Conservation (phyloP, 2,888 invertebrate genomes). For the Tetheella fluctuosa region DNA sequence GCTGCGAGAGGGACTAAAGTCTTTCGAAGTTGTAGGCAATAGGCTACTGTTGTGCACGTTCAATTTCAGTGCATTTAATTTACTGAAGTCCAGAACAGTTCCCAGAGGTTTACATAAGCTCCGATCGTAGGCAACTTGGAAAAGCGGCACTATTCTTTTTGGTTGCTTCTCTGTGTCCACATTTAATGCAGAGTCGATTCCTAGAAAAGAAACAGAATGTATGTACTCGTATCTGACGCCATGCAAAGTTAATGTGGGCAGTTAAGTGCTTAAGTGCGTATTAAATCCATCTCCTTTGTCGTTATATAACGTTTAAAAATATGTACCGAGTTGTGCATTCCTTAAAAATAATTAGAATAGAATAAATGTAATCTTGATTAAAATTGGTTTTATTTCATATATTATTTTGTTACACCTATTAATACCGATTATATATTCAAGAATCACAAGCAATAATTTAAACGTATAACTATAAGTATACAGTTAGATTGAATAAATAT, state of each 20-base stretch:
- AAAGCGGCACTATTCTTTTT: conserved; percentile 69
- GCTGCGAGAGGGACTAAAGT: conserved; percentile 56
- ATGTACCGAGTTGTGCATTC: neutral
- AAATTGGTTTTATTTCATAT: neutral
- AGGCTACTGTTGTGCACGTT: neutral
- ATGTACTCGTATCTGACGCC: conserved; percentile 20
- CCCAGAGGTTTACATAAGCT: conserved; percentile 75
- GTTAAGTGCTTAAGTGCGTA: neutral
- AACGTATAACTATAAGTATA: too few relatives aligned
- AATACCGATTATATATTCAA: too few relatives aligned
- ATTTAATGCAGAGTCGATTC: conserved; percentile 50
- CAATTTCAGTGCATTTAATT: conserved; percentile 24
- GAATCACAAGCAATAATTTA: too few relatives aligned
- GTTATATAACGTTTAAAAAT: neutral
- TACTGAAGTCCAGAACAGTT: conserved; percentile 67
- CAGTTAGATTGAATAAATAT: neutral
- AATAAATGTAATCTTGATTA: neutral
- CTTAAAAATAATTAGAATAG: neutral
- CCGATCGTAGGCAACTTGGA: conserved; percentile 78
- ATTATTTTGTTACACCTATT: neutral
- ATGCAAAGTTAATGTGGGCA: conserved; percentile 12
- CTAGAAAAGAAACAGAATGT: conserved; percentile 75
- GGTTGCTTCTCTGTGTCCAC: conserved; percentile 44
- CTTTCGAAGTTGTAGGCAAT: conserved; percentile 21
- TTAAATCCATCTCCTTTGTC: conserved; percentile 19